Conservation (phyloP, 2,797 vertebrate genomes). For the Carduelis carduelis region DNA sequence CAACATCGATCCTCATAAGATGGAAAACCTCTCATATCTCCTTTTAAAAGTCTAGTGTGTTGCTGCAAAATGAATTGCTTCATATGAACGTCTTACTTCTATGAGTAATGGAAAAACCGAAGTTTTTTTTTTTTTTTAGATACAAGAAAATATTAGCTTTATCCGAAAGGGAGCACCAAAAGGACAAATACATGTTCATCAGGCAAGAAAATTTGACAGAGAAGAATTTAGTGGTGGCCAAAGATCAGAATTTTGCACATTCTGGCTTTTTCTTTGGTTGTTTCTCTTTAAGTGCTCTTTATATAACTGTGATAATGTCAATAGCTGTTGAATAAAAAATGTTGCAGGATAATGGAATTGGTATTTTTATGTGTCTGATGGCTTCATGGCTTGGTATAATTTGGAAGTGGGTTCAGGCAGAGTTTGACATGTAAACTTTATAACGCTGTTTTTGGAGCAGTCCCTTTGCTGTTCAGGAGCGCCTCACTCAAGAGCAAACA, state of each 20-base stretch:
- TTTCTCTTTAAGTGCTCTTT: neutral
- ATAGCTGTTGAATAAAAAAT: neutral
- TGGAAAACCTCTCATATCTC: neutral
- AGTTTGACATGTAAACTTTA: fast-evolving
- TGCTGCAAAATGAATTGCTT: slow-evolving; percentile 8
- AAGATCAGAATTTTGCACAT: neutral
- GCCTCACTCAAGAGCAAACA: neutral
- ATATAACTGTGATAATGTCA: neutral
- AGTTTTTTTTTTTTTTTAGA: neutral
- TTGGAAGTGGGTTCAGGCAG: neutral
- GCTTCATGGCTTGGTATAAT: fast-evolving
- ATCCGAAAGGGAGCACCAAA: neutral
- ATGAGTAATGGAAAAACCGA: neutral
- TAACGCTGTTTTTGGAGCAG: fast-evolving
- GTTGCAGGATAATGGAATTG: neutral
- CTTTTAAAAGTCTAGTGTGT: neutral
- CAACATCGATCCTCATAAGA: neutral
- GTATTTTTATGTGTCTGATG: neutral
- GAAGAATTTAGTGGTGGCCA: neutral
- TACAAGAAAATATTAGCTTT: neutral
- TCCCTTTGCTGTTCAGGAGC: fast-evolving
- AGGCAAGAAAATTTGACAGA: neutral
- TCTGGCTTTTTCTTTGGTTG: neutral
- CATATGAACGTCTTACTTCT: neutral
- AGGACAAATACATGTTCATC: neutral